Evolutionary conservation across 2,797 vertebrate genomes (phyloP).

Genomic region (Xenentodon cancila): DNA sequence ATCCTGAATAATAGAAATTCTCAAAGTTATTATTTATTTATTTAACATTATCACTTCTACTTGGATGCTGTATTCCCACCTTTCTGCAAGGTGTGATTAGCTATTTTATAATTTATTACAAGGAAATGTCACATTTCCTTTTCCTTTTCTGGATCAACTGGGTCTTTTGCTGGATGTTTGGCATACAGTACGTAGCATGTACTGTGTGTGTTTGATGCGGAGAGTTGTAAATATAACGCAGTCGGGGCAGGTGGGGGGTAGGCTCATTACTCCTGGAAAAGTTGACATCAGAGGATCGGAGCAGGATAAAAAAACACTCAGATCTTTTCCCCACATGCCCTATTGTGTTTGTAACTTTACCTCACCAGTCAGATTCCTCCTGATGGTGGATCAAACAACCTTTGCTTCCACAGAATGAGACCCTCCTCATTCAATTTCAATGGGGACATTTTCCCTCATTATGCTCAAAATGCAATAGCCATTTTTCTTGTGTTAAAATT

Average conservation of each 20-base stretch:
- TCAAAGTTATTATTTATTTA: neutral
- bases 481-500: conserved; percentile 36
- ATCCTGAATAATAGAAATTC: conserved; percentile 9
- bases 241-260: conserved; percentile 48
- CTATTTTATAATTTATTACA: no score
- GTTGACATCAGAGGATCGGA: conserved; percentile 57
- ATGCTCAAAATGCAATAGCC: conserved; percentile 23
- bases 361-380: conserved; percentile 47
- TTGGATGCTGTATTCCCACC: no score
- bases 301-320: conserved; percentile 56
- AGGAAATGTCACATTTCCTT: neutral
- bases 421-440: conserved; percentile 41
- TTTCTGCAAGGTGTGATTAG: no score
- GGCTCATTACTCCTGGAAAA: conserved; percentile 64
- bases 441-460: conserved; percentile 27
- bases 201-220: conserved; percentile 48
- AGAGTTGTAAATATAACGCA: conserved; percentile 55
- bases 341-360: conserved; percentile 46
- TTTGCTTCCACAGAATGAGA: conserved; percentile 22
- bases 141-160: neutral
- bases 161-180: conserved; percentile 19
- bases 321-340: conserved; percentile 64
- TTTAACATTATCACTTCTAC: no score
- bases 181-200: conserved; percentile 24
- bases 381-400: conserved; percentile 59